phyloP scores from a whole-genome alignment of 2,888 invertebrate species.

The Ectropis crepuscularia region DNA sequence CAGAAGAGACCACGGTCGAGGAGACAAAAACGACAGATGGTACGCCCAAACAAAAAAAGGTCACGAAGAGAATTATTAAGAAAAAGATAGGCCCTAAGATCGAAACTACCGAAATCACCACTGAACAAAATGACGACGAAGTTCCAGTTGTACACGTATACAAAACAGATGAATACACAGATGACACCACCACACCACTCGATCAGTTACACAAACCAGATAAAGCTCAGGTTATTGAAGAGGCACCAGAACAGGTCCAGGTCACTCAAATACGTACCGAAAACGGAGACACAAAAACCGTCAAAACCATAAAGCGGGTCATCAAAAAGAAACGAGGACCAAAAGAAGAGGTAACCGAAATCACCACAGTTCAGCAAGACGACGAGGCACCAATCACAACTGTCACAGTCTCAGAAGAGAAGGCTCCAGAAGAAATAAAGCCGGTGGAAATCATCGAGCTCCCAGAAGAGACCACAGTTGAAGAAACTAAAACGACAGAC shows the following conservation, averaged over 20 bases:
- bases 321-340: constrained; percentile 39
- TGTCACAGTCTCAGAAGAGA: constrained; percentile 60
- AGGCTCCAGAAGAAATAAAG: constrained; percentile 44
- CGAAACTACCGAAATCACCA: too few species aligned
- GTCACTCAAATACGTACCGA: constrained; percentile 38
- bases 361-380: constrained; percentile 38
- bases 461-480: constrained; percentile 43
- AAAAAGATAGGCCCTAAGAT: too few species aligned
- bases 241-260: constrained; percentile 30
- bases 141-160: constrained; percentile 53
- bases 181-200: constrained; percentile 41
- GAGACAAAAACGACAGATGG: constrained; percentile 26
- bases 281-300: too few species aligned
- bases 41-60: too few species aligned
- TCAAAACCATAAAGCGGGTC: too few species aligned
- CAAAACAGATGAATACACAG: constrained; percentile 47
- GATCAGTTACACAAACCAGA: constrained; percentile 2
- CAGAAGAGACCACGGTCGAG: constrained; percentile 16
- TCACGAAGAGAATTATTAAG: too few species aligned
- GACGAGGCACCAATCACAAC: constrained; percentile 42
- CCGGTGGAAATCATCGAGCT: constrained; percentile 40
- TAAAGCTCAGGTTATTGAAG: neutral
- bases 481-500: constrained; percentile 25
- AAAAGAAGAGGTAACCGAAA: constrained; percentile 39
- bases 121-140: constrained; percentile 46